Evolutionary conservation across 1,140 invertebrate genomes (phyloP), one percentile per base, ranked within the genome.

Genomic region (Euglossa dilemma): DNA sequence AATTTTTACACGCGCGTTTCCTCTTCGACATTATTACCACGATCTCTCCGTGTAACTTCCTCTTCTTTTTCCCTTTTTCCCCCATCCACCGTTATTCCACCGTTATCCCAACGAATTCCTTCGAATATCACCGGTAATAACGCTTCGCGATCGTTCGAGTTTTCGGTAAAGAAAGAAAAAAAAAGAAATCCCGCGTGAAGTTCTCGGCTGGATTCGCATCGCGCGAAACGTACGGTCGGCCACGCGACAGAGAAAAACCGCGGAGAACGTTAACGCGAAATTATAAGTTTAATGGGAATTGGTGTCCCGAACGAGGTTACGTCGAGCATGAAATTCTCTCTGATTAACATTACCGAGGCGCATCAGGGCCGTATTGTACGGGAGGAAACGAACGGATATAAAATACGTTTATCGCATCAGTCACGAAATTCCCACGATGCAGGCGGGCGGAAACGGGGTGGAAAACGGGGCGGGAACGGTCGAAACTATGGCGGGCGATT

Each of bases 401-500:
- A 73, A 73, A 73, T 25, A 73, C 54, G 25, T 57, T 57, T 25
- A 73, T 73, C 71, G 28, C 36, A 73, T 57, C 36, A 57, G 16
- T 73, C 71, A 25, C 8, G 50, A 12, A 78, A 78, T 66, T 56
- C 28, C 28, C 43, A 6, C 4, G 18, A 25, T 18, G 28, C 23
- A 18, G 23, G 14, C 11, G 56, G 18, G 61, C 1, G 36, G 36
- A 36, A 36, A 36, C 36, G 36, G 36, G 36, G 36, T 1, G 36
- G 1, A 36, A n/a, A n/a, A n/a, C n/a, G n/a, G n/a, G n/a, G n/a
- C n/a, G 7, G 36, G n/a, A 76, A 77, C 73, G 52, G 8, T n/a
- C 23, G 75, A 54, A 69, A 70, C 69, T 73, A 63, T 80, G 64
- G 71, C 23, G 52, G 54, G 23, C 63, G 76, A 87, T 87, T 80